phyloP scores from a whole-genome alignment of 2,888 invertebrate genomes.

The Pinctada fucata region DNA sequence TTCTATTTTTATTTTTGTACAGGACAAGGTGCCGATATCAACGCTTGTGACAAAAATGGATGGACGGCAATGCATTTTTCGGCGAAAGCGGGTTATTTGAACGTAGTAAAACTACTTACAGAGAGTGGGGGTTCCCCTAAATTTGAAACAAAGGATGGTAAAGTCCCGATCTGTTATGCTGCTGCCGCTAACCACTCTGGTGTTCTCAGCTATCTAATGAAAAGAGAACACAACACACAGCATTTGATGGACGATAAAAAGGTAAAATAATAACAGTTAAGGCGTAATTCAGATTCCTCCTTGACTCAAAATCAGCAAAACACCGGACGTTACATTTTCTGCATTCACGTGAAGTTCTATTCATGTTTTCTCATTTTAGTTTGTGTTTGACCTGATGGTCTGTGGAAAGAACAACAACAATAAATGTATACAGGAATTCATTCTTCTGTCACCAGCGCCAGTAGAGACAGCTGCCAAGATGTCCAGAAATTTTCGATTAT shows the following conservation, averaged over 20 bases:
- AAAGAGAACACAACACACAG: conserved; percentile 98
- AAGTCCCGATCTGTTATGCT: conserved; percentile 98
- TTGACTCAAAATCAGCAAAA: no score
- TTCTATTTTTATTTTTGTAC: not conserved
- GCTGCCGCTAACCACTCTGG: conserved; percentile 98
- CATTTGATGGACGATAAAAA: conserved; percentile 97
- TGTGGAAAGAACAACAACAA: conserved; percentile 95
- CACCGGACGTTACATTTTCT: no score
- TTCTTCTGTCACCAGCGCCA: conserved; percentile 98
- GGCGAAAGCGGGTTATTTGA: conserved; percentile 86
- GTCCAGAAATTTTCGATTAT: conserved; percentile 84
- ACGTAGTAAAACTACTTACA: conserved; percentile 94
- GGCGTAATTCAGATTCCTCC: no score
- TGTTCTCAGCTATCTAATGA: conserved; percentile 95
- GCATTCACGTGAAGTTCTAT: not conserved
- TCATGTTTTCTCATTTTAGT: conserved; percentile 78
- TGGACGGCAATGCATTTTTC: conserved; percentile 76
- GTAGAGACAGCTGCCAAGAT: conserved; percentile 99
- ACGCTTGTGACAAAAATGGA: conserved; percentile 90
- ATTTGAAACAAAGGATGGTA: conserved; percentile 90
- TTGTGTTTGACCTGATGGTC: conserved; percentile 98
- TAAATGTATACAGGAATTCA: conserved; percentile 97
- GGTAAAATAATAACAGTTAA: conserved; percentile 75
- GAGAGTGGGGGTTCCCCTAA: conserved; percentile 98
- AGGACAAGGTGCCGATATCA: conserved; percentile 99